These are phyloP conservation scores for Leptinotarsa defecta DNA, from an alignment of 1,140 invertebrate genomes.

Conservation along the genomic window DNA sequence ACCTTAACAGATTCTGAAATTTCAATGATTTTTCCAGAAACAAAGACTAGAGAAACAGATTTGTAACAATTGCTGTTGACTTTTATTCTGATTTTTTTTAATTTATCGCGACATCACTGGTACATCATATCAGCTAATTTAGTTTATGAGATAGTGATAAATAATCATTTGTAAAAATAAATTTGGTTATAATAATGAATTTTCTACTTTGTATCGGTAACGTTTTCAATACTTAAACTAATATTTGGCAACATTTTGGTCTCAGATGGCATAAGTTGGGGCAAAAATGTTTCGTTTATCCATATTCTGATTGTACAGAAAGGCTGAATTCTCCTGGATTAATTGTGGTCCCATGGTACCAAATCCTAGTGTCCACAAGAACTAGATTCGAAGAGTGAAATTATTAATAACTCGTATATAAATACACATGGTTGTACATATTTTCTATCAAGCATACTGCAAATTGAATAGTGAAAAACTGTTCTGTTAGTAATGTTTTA, in stretches of 20 bases:
- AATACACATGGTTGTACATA: no score
- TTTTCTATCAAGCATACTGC: no score
- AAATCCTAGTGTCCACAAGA: slow-evolving; percentile 86
- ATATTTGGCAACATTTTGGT: slow-evolving; percentile 12
- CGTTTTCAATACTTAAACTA: neutral
- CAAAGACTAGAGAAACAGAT: no score
- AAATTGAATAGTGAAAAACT: no score
- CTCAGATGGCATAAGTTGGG: neutral
- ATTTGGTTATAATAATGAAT: neutral
- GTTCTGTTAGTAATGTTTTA: no score
- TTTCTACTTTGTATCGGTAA: neutral
- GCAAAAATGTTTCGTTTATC: slow-evolving; percentile 58
- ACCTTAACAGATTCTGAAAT: no score
- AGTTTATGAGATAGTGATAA: neutral
- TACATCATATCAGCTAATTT: neutral
- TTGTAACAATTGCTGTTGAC: no score
- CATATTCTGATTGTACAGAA: slow-evolving; percentile 91
- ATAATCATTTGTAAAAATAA: slow-evolving; percentile 2
- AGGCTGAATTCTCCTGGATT: slow-evolving; percentile 84
- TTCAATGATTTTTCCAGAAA: no score
- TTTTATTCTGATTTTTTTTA: no score
- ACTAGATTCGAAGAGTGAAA: slow-evolving; percentile 61
- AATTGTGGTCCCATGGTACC: slow-evolving; percentile 89
- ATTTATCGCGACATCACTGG: no score
- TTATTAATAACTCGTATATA: neutral